These are phyloP conservation scores for Drosophila pruinosa DNA, from an alignment of 1,140 invertebrate species.

Conservation along the genomic window DNA sequence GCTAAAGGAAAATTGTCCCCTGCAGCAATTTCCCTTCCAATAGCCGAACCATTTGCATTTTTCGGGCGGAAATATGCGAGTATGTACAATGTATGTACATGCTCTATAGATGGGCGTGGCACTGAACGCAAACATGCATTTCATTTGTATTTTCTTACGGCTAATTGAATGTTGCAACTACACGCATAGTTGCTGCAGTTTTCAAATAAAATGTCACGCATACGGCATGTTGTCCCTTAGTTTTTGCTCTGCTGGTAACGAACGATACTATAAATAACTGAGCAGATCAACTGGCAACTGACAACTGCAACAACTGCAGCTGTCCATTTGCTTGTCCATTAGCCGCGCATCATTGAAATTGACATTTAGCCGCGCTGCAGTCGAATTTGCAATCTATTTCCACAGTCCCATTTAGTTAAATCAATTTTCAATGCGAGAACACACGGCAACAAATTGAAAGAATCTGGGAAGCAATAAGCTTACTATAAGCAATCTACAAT, in stretches of 20 bases:
- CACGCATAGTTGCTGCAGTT: slow-evolving; percentile 55
- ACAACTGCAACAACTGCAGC: slow-evolving; percentile 21
- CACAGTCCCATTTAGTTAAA: slow-evolving; percentile 26
- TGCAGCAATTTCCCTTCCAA: slow-evolving; percentile 16
- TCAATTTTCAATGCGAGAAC: slow-evolving; percentile 21
- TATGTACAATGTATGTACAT: not conserved
- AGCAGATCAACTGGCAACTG: slow-evolving; percentile 45
- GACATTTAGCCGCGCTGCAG: slow-evolving; percentile 53
- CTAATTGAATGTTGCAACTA: slow-evolving; percentile 29
- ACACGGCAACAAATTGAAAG: not conserved
- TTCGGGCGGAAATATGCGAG: no score
- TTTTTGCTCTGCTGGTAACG: not conserved
- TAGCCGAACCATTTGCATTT: slow-evolving; percentile 5
- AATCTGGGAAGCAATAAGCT: not conserved
- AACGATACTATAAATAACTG: slow-evolving; percentile 13
- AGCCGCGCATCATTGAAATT: slow-evolving; percentile 65
- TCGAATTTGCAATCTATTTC: slow-evolving; percentile 48
- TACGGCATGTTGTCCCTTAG: slow-evolving; percentile 43
- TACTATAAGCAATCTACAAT: not conserved
- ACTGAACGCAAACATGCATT: slow-evolving; percentile 18
- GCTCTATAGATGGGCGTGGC: slow-evolving; percentile 15
- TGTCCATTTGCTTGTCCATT: slow-evolving; percentile 67
- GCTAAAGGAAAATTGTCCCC: slow-evolving; percentile 44
- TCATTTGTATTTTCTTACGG: slow-evolving; percentile 6
- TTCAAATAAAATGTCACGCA: slow-evolving; percentile 27